Evolutionary conservation across 2,113 vertebrate species (phyloP).

Genomic region (Xenopus tropicalis): UCB_Xtro_10.0 CM004446.2:114709001-114709500

Average conservation of each 20-base stretch:
- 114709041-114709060: constrained; percentile 42
- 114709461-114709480: no score
- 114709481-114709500: no score
- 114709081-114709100: constrained; percentile 28
- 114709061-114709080: constrained; percentile 19
- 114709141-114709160: no score
- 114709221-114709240: constrained; percentile 53
- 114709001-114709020: constrained; percentile 82
- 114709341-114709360: constrained; percentile 9
- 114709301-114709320: constrained; percentile 59
- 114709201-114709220: constrained; percentile 36
- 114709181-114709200: constrained; percentile 42
- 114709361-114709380: no score
- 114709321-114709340: constrained; percentile 63
- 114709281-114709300: constrained; percentile 62
- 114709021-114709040: constrained; percentile 64
- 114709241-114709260: constrained; percentile 51
- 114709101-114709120: constrained; percentile 1
- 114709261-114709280: constrained; percentile 59
- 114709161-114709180: constrained; percentile 3
- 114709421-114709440: no score
- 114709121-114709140: neutral
- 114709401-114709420: no score
- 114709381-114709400: no score
- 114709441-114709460: no score